Evolutionary conservation across 2,113 vertebrate genomes (phyloP).

Genomic region (Tricholaema leucomelas): DNA sequence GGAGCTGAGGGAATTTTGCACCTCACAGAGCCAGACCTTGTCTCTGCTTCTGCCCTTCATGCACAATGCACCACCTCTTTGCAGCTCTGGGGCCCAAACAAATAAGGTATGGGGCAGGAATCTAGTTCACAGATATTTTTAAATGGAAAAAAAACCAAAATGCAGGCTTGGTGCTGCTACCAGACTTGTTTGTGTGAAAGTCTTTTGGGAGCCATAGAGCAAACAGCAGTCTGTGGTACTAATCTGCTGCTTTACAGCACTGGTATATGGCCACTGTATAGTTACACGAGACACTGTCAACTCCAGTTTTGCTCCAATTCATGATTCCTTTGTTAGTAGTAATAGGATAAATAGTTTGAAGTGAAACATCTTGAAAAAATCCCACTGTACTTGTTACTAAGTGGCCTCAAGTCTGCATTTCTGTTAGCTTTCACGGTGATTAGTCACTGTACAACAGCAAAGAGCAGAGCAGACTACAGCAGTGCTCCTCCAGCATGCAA

Average conservation of each 20-base stretch:
- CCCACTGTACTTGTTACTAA: constrained; percentile 37
- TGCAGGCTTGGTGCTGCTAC: background rate
- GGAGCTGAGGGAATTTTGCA: constrained; percentile 28
- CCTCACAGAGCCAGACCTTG: background rate
- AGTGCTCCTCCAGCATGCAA: constrained; percentile 17
- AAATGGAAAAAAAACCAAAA: background rate
- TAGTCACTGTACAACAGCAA: constrained; percentile 27
- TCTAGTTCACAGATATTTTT: background rate
- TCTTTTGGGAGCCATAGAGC: constrained; percentile 1
- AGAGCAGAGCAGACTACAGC: background rate
- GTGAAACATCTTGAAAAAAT: constrained; percentile 61
- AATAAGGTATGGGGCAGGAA: background rate
- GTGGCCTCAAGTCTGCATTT: constrained; percentile 36
- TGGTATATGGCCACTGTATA: constrained; percentile 6
- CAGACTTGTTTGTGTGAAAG: background rate
- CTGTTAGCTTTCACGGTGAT: constrained; percentile 48
- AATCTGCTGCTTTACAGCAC: constrained; percentile 50
- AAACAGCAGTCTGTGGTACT: constrained; percentile 37
- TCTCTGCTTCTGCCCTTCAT: background rate
- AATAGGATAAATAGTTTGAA: constrained; percentile 56
- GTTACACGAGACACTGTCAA: constrained; percentile 45
- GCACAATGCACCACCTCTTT: background rate
- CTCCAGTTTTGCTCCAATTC: constrained; percentile 54
- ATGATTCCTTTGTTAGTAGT: constrained; percentile 32
- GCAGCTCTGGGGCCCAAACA: background rate